phyloP scores from a whole-genome alignment of 2,888 invertebrate genomes.

The Heliconius charithonia region DNA sequence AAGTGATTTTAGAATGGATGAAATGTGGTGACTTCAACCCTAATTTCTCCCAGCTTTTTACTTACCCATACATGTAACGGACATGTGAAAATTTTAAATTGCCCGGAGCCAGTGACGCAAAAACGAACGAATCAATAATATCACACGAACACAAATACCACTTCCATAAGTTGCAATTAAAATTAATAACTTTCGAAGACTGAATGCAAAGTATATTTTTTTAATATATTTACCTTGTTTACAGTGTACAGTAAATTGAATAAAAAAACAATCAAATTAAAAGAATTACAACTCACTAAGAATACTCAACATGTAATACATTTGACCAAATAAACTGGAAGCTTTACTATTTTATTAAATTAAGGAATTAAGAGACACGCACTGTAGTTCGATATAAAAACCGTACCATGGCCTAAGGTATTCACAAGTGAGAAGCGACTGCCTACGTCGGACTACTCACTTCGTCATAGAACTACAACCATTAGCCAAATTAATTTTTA shows the following conservation, averaged over 20 bases:
- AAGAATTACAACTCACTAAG: constrained; percentile 66
- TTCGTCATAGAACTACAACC: constrained; percentile 65
- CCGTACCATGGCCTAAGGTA: constrained; percentile 48
- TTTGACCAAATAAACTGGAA: constrained; percentile 77
- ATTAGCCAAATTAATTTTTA: constrained; percentile 47
- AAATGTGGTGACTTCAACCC: neutral
- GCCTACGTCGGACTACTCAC: constrained; percentile 81
- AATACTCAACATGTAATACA: constrained; percentile 68
- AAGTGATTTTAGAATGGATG: neutral
- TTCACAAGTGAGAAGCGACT: constrained; percentile 83
- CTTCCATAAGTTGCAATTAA: neutral
- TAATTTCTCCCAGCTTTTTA: neutral
- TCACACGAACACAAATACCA: neutral
- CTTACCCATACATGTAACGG: neutral
- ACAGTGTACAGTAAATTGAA: constrained; percentile 33
- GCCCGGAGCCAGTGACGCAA: neutral
- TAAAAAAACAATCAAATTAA: constrained; percentile 53
- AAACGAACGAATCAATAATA: neutral
- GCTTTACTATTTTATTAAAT: constrained; percentile 83
- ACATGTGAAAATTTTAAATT: neutral
- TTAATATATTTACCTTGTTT: constrained; percentile 5
- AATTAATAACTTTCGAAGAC: neutral
- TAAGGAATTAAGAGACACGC: constrained; percentile 82
- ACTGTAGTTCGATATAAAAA: constrained; percentile 76
- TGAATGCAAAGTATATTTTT: no score